phyloP scores from a whole-genome alignment of 2,113 vertebrate species.

The Dipodomys spectabilis region DNA sequence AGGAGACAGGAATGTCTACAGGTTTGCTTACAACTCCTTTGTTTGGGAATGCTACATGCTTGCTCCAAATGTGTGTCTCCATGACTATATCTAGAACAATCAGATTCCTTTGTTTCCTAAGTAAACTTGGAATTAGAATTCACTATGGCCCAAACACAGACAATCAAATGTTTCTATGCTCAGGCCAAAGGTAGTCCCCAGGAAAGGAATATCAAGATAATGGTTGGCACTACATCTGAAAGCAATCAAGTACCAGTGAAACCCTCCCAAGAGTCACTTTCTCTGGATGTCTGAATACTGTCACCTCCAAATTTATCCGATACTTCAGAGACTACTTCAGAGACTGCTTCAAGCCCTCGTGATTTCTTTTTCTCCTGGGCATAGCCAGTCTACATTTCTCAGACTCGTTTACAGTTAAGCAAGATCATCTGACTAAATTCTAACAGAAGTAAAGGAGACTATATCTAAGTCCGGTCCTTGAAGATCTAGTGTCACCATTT shows the following conservation, averaged over 20 bases:
- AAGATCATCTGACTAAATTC: background rate
- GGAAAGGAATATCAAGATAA: background rate
- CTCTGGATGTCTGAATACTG: slow-evolving; percentile 14
- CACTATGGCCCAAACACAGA: background rate
- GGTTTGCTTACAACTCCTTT: background rate
- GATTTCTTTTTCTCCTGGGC: background rate
- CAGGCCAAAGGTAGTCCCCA: background rate
- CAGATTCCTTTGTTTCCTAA: slow-evolving; percentile 35
- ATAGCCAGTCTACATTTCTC: background rate
- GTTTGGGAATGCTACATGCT: background rate
- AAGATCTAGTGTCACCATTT: background rate
- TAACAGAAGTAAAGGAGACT: background rate
- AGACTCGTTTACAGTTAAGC: background rate
- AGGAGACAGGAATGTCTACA: background rate
- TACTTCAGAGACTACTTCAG: slow-evolving; percentile 1
- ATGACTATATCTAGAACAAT: background rate
- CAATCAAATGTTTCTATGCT: background rate
- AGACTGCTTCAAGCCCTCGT: background rate
- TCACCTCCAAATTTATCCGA: background rate
- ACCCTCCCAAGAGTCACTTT: background rate
- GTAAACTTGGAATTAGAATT: slow-evolving; percentile 16
- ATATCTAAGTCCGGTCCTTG: background rate
- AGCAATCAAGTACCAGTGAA: background rate
- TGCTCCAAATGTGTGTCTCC: background rate
- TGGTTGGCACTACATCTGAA: background rate